Base-by-base conservation (phyloP, 2,797 vertebrate genomes). In the Lepilemur ruficaudatus region DNA sequence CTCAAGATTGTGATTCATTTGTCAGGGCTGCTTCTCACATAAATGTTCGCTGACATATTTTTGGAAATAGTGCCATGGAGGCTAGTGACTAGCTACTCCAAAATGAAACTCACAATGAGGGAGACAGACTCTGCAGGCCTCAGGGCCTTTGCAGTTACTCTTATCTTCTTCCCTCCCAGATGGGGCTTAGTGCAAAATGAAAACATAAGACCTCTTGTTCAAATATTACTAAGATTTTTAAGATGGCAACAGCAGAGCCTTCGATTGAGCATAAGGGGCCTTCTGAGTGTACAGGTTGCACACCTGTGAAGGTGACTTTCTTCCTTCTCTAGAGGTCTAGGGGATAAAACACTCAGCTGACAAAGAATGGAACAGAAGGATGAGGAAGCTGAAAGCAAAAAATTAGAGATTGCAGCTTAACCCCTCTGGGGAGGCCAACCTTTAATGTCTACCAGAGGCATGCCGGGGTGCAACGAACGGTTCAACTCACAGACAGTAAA, bases 201-300 rank as follows among this genome's bases (percentile, higher is more conserved):
- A 89, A 57, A 85, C 13, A 5, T 22, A 85, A 17, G 12, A 25
- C 3, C n/a, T 25, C n/a, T 55, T 32, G 1, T 65, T 82, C 48
- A 50, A 84, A 57, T 50, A 18, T 48, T 18, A 76, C 55, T 4
- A 81, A 72, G 65, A 67, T 87, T 89, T 93, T 90, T 78, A 93
- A 93, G 63, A 72, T 46, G 59, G 59, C 0, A 0, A 59, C 43
- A 35, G 10, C 23, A 41, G 15, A 35, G 8, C 14, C 15, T 72
- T 89, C 18, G 10, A 2, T 7, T 5, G 30, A 70, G 5, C 1
- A 0, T 1, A 1, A 3, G 61, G 46, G 12, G 13, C 9, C 57
- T 91, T 80, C 59, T 28, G 41, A 84, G 48, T 25, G 11, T 18
- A 11, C 35, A 91, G 59, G 20, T 1, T 0, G 3, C 22, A 84